Evolutionary conservation across 2,888 invertebrate species (phyloP).

Genomic region (Neria commutata): DNA sequence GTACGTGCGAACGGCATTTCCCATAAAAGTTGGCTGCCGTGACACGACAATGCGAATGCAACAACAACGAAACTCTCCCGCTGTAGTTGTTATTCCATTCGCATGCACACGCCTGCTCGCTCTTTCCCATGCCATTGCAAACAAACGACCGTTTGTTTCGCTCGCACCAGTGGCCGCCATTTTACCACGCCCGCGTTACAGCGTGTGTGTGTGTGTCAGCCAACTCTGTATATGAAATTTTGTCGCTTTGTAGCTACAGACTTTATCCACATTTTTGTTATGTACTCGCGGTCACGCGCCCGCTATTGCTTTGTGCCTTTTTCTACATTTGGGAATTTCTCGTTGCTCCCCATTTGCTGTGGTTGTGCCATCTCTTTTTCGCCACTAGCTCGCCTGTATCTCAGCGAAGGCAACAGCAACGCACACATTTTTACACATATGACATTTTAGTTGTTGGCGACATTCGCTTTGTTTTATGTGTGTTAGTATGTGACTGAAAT

Average conservation of each 20-base stretch:
- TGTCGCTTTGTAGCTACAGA: conserved; percentile 40
- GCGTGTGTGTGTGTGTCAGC: not conserved
- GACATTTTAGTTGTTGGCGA: conserved; percentile 23
- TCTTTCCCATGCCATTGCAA: conserved; percentile 5
- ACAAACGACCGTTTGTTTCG: conserved; percentile 12
- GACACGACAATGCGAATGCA: conserved; percentile 18
- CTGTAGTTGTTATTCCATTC: conserved; percentile 6
- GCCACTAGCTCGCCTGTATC: conserved; percentile 8
- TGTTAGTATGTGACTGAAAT: conserved; percentile 60
- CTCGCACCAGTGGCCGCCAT: not conserved
- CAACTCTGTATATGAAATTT: conserved; percentile 18
- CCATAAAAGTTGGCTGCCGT: conserved; percentile 25
- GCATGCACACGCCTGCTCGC: conserved; percentile 13
- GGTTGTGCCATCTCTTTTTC: conserved; percentile 29
- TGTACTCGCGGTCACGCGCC: conserved; percentile 50
- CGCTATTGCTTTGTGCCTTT: conserved; percentile 56
- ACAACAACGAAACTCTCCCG: too few relatives aligned
- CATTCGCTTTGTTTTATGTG: conserved; percentile 31
- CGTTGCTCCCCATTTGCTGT: conserved; percentile 23
- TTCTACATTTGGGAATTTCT: conserved; percentile 55
- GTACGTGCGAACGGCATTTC: conserved; percentile 38
- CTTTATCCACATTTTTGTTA: conserved; percentile 12
- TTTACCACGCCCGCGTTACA: conserved; percentile 34
- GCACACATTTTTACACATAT: conserved; percentile 16
- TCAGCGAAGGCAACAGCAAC: not conserved